These are phyloP conservation scores for Serrognathus titanus DNA, from an alignment of 2,888 invertebrate species.

Conservation along the genomic window DNA sequence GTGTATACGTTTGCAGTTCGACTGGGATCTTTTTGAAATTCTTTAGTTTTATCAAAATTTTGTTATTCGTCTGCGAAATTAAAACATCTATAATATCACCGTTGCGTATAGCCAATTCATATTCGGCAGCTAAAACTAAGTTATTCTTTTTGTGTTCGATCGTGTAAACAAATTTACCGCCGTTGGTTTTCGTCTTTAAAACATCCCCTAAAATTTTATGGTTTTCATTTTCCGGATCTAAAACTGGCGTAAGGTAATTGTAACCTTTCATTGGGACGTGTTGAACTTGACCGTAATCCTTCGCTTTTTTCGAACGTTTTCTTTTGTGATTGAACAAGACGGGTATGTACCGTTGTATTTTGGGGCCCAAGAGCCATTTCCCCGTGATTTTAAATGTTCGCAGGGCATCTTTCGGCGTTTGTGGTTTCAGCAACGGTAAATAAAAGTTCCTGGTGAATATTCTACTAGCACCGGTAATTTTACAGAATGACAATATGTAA, in stretches of 20 bases:
- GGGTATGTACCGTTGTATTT: constrained; percentile 78
- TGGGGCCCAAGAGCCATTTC: constrained; percentile 69
- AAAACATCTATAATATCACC: constrained; percentile 75
- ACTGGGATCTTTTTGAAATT: constrained; percentile 74
- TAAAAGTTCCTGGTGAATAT: constrained; percentile 80
- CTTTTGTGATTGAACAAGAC: constrained; percentile 57
- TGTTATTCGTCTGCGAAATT: constrained; percentile 73
- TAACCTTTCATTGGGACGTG: constrained; percentile 68
- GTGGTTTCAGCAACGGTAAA: constrained; percentile 76
- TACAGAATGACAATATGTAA: constrained; percentile 61
- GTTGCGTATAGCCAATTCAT: constrained; percentile 73
- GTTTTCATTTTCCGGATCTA: constrained; percentile 65
- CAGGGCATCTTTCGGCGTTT: constrained; percentile 78
- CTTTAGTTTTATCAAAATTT: constrained; percentile 67
- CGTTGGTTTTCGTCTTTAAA: constrained; percentile 56
- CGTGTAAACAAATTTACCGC: constrained; percentile 69
- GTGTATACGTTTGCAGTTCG: constrained; percentile 28
- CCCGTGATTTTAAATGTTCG: constrained; percentile 78
- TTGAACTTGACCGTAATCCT: constrained; percentile 60
- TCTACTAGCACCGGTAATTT: constrained; percentile 77
- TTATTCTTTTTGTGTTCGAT: constrained; percentile 72
- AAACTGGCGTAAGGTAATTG: constrained; percentile 69
- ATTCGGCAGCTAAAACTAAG: constrained; percentile 68
- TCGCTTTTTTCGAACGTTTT: constrained; percentile 42
- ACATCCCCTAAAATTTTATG: constrained; percentile 62